phyloP scores from a whole-genome alignment of 2,888 invertebrate species.

The Platycnemis pennipes region DNA sequence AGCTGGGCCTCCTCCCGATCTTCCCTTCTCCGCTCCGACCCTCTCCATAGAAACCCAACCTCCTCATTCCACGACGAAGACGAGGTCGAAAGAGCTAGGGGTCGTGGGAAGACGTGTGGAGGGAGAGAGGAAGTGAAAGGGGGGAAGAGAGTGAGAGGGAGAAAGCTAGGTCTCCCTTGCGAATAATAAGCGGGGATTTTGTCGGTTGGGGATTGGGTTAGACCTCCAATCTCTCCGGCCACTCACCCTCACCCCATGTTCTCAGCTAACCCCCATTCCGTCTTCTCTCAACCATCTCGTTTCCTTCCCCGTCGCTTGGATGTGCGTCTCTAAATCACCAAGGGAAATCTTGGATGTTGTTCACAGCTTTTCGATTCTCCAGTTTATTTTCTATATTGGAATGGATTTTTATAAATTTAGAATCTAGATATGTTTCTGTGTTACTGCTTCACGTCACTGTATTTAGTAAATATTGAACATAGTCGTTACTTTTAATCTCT shows the following conservation, averaged over 20 bases:
- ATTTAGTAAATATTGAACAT: no score
- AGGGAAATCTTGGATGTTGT: background rate
- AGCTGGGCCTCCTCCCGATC: background rate
- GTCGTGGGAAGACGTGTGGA: background rate
- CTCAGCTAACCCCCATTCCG: background rate
- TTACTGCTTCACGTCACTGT: no score
- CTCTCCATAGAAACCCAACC: slow-evolving; percentile 33
- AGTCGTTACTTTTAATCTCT: no score
- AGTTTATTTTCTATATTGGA: no score
- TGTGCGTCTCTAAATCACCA: background rate
- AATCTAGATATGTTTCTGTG: no score
- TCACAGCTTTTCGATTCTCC: no score
- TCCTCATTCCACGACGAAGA: background rate
- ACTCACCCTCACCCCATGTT: background rate
- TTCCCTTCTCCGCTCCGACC: background rate
- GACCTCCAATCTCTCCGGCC: background rate
- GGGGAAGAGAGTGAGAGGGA: background rate
- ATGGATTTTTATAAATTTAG: no score
- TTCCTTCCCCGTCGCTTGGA: background rate
- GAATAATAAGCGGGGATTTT: slow-evolving; percentile 57
- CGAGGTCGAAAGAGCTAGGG: background rate
- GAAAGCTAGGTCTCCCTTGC: background rate
- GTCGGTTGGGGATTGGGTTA: background rate
- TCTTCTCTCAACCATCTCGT: background rate
- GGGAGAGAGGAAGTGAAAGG: background rate